These are phyloP conservation scores for Lumbricus terrestris DNA, from an alignment of 2,888 invertebrate species.

Conservation along the genomic window DNA sequence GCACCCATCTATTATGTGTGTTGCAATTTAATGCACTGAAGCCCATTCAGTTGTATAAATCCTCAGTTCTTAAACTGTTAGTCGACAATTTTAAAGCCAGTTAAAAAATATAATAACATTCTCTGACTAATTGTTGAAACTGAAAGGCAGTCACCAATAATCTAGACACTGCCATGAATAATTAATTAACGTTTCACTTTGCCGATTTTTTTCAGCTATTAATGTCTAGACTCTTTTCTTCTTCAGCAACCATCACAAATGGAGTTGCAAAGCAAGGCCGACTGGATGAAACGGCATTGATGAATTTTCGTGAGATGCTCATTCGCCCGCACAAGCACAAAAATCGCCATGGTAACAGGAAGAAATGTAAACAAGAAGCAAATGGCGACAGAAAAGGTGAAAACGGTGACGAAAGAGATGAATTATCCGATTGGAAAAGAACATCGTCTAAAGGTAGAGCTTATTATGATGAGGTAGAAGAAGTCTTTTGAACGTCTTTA, in stretches of 20 bases:
- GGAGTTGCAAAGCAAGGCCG: not conserved
- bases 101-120: too few species aligned
- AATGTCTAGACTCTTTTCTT: not conserved
- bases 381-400: not conserved
- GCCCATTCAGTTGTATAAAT: too few species aligned
- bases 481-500: not conserved
- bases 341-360: conserved; percentile 29
- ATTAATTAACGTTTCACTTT: not conserved
- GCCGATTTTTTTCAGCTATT: not conserved
- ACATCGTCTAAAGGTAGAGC: not conserved
- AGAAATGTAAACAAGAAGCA: not conserved
- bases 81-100: too few species aligned
- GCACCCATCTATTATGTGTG: too few species aligned
- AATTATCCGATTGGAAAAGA: not conserved
- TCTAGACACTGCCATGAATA: not conserved
- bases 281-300: conserved; percentile 21
- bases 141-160: too few species aligned
- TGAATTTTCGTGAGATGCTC: conserved; percentile 21
- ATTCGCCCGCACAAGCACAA: conserved; percentile 40
- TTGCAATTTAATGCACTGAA: too few species aligned
- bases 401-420: not conserved
- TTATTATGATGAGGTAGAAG: not conserved
- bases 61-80: too few species aligned
- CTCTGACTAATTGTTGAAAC: too few species aligned
- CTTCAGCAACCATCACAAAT: not conserved